Conservation (phyloP, 2,888 invertebrate genomes). For the Luperina nickerlii region DNA sequence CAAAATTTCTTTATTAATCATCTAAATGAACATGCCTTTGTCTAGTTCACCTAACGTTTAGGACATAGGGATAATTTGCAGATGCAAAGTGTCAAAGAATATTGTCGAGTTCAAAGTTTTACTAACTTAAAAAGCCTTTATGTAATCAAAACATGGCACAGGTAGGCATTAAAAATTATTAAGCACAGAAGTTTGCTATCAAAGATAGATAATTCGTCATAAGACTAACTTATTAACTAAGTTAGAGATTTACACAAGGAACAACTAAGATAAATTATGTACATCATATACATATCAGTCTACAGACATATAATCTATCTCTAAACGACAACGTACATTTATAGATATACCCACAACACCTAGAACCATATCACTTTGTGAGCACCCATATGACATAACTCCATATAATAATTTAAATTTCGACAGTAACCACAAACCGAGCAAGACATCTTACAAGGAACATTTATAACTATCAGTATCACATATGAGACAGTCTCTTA, state of each 20-base stretch:
- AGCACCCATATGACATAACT: constrained; percentile 65
- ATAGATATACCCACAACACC: constrained; percentile 52
- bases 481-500: constrained; percentile 83
- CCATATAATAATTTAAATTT: constrained; percentile 58
- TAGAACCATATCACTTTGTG: constrained; percentile 61
- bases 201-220: constrained; percentile 43
- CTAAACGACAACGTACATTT: constrained; percentile 57
- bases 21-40: constrained; percentile 41
- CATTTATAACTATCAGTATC: constrained; percentile 80
- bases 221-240: constrained; percentile 45
- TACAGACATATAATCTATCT: constrained; percentile 53
- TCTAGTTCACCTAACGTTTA: constrained; percentile 39
- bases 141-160: constrained; percentile 56
- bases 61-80: constrained; percentile 30
- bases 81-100: constrained; percentile 44
- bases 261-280: constrained; percentile 61
- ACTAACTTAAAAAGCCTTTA: constrained; percentile 19
- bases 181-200: constrained; percentile 50
- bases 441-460: constrained; percentile 71
- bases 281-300: constrained; percentile 65
- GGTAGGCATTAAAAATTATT: constrained; percentile 35
- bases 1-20: constrained; percentile 57
- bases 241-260: constrained; percentile 55
- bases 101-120: constrained; percentile 30
- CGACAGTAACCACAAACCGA: constrained; percentile 60